These are phyloP conservation scores for Platalea minor DNA, from an alignment of 2,797 vertebrate genomes.

Conservation along the genomic window DNA sequence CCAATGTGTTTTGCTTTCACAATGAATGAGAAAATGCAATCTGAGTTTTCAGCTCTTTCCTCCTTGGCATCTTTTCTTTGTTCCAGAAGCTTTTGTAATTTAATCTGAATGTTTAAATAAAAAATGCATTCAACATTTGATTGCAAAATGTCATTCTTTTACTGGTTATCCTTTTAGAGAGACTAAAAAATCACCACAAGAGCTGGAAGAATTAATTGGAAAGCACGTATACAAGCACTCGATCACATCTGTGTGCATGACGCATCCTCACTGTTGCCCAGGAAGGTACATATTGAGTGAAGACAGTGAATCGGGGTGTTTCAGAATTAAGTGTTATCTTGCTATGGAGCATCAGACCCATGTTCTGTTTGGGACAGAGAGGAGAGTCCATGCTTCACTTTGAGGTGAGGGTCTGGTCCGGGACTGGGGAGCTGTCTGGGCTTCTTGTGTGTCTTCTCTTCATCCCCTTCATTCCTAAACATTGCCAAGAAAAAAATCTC, in stretches of 20 bases:
- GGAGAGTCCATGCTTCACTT: background rate
- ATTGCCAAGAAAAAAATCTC: background rate
- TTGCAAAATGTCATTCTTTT: conserved; percentile 55
- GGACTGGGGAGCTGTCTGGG: background rate
- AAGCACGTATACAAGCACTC: background rate
- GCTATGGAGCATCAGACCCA: background rate
- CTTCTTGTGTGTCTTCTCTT: background rate
- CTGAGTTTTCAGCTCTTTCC: conserved; percentile 59
- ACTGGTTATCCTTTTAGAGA: background rate
- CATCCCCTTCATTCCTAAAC: background rate
- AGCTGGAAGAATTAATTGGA: background rate
- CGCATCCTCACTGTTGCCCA: background rate
- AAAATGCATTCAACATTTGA: conserved; percentile 52
- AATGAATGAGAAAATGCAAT: conserved; percentile 67
- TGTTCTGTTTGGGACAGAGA: background rate
- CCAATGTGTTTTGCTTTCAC: conserved; percentile 61
- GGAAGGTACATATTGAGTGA: background rate
- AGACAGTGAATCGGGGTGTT: background rate
- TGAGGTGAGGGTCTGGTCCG: background rate
- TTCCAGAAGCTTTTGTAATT: conserved; percentile 79
- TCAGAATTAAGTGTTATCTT: background rate
- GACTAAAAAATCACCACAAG: background rate
- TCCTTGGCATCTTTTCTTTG: conserved; percentile 64
- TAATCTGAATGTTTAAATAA: conserved; percentile 77
- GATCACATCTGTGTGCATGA: fast-evolving